Conservation (phyloP, 1,140 invertebrate species). For the Zophobas atratus region DNA sequence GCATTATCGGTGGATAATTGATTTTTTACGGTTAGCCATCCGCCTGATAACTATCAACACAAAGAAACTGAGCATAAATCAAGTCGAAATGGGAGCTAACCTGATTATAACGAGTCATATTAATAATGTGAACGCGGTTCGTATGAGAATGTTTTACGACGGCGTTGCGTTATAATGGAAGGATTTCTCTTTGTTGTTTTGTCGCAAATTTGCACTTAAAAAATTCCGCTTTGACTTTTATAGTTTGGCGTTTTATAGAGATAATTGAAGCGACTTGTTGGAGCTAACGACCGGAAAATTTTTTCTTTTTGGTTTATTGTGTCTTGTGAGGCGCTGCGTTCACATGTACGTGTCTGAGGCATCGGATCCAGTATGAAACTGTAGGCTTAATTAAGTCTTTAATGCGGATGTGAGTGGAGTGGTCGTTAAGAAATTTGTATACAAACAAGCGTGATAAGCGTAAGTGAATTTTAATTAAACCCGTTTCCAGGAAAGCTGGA, state of each 20-base stretch:
- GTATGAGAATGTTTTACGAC: background rate
- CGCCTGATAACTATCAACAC: slow-evolving; percentile 10
- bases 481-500: too few relatives aligned
- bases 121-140: slow-evolving; percentile 7
- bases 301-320: background rate
- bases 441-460: too few relatives aligned
- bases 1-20: slow-evolving; percentile 33
- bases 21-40: slow-evolving; percentile 18
- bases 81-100: slow-evolving; percentile 5
- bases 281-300: background rate
- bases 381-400: too few relatives aligned
- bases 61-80: slow-evolving; percentile 7
- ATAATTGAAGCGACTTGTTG: background rate
- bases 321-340: too few relatives aligned
- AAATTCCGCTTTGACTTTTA: background rate
- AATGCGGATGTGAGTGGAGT: too few relatives aligned
- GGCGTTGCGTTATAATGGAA: background rate
- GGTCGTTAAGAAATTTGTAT: too few relatives aligned
- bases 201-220: background rate
- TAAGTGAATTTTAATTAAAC: too few relatives aligned
- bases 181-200: slow-evolving; percentile 1
- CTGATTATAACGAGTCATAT: slow-evolving; percentile 20
- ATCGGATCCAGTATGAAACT: too few relatives aligned
- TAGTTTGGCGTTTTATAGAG: background rate
- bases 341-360: too few relatives aligned